These are phyloP conservation scores for Heliconius hortense DNA, from an alignment of 2,888 invertebrate genomes.

Conservation along the genomic window DNA sequence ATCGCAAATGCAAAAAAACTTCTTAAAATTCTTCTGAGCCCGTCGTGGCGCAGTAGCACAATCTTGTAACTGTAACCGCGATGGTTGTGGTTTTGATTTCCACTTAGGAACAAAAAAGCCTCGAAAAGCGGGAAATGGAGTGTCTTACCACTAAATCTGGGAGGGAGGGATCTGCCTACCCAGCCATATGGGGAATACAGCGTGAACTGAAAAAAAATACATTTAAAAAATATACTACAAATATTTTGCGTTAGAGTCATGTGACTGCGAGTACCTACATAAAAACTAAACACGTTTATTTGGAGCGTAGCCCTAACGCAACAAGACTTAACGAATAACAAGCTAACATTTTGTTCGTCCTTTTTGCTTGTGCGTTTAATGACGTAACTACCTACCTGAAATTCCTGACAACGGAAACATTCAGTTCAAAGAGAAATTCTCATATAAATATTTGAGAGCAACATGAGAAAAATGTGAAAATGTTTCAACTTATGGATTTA, in stretches of 20 bases:
- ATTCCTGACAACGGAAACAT: conserved; percentile 39
- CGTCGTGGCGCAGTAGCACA: background rate
- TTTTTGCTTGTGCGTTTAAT: conserved; percentile 34
- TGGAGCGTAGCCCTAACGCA: conserved; percentile 24
- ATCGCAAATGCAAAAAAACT: too few species aligned
- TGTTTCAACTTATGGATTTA: conserved; percentile 41
- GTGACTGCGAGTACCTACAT: background rate
- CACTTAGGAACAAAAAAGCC: background rate
- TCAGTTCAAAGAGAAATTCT: conserved; percentile 40
- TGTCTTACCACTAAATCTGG: too few species aligned
- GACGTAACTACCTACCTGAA: conserved; percentile 37
- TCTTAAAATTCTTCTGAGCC: background rate
- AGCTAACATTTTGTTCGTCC: conserved; percentile 26
- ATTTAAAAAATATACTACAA: background rate
- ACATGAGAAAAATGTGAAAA: conserved; percentile 41
- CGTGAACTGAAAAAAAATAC: background rate
- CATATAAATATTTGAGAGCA: conserved; percentile 38
- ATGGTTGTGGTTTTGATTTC: background rate
- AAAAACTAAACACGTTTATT: conserved; percentile 21
- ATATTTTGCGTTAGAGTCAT: background rate
- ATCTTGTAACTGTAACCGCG: background rate
- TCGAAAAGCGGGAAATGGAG: background rate
- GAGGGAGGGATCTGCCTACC: too few species aligned
- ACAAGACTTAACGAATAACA: conserved; percentile 30
- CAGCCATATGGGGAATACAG: background rate